Evolutionary conservation across 1,140 invertebrate species (phyloP).

Genomic region (Lasioglossum baleicum): DNA sequence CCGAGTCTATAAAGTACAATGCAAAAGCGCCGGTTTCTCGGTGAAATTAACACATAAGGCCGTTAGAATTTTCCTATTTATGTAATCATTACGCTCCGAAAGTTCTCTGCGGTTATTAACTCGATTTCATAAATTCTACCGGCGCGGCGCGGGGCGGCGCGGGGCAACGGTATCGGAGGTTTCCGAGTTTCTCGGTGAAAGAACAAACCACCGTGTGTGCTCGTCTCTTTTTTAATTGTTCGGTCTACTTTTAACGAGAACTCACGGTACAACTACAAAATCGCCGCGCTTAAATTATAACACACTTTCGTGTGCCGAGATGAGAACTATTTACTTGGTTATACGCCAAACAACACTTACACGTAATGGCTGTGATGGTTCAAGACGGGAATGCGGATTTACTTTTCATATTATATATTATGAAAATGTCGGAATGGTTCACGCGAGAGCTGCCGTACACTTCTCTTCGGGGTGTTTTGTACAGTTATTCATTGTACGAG

Average conservation of each 20-base stretch:
- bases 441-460: no score
- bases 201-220: background rate
- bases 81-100: slow-evolving; percentile 31
- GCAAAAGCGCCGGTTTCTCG: background rate
- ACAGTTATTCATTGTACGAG: no score
- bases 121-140: background rate
- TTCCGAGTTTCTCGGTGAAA: background rate
- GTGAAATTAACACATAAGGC: background rate
- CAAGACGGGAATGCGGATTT: background rate
- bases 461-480: no score
- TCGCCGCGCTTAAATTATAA: no score
- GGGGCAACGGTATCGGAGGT: background rate
- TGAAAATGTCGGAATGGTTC: no score
- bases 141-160: background rate
- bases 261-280: no score
- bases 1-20: background rate
- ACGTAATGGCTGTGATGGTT: no score
- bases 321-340: no score
- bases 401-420: no score
- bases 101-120: background rate
- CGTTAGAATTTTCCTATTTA: slow-evolving; percentile 7
- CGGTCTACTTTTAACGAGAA: background rate
- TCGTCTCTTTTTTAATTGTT: background rate
- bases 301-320: no score
- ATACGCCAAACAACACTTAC: no score